Percentiles rank a stretch among this genome's conserved stretches.
phyloP scores from a whole-genome alignment of 2,113 vertebrate species.

The Lagopus muta region DNA sequence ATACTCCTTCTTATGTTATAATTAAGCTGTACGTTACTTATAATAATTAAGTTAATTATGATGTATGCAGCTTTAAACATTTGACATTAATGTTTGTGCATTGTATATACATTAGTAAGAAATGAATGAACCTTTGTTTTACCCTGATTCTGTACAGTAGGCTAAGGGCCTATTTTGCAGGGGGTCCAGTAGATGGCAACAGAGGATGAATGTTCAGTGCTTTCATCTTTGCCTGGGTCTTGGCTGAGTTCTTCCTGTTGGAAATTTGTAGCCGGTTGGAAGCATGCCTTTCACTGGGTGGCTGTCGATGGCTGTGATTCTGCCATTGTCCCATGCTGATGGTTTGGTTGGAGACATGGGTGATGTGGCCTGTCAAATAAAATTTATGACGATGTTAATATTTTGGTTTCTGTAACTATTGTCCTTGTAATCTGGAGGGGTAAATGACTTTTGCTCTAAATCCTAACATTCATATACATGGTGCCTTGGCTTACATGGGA shows the following conservation, averaged over 20 bases:
- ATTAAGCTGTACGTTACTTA: background rate
- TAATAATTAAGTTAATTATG: background rate
- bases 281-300: background rate
- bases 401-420: background rate
- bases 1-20: background rate
- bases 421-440: background rate
- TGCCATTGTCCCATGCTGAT: background rate
- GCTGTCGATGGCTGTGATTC: background rate
- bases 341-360: background rate
- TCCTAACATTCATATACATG: background rate
- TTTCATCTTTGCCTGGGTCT: background rate
- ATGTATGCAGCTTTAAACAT: background rate
- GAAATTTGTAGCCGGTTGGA: background rate
- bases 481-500: background rate
- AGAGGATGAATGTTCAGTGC: background rate
- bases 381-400: background rate
- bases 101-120: background rate
- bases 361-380: background rate
- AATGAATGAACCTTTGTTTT: background rate
- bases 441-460: background rate
- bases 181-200: background rate
- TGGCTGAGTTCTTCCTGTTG: background rate
- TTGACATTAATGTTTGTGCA: background rate
- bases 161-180: background rate
- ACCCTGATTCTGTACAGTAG: background rate